Evolutionary conservation across 2,797 vertebrate species (phyloP), one percentile per base, ranked within the genome.

Genomic region (Mormyrus proboscirostris): DNA sequence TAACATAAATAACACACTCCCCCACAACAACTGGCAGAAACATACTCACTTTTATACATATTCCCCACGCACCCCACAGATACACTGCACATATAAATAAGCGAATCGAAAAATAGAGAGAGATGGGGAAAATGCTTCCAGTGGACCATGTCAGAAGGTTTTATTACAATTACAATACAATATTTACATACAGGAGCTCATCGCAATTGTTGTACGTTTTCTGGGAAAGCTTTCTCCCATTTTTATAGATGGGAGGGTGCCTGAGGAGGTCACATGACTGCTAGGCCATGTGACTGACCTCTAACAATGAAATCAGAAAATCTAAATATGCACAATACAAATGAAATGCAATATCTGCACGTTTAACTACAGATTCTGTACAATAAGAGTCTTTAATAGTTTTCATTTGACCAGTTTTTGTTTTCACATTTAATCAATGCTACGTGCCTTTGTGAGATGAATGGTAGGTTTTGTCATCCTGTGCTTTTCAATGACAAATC

Each of bases 401-500:
- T 19, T 86, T 53, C 33, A 38, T 59, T 87, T 87, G 33, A 87
- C 16, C 22, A 59, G 29, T 59, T 38, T 86, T n/a, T 86, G 49
- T 55, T 86, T 33, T n/a, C 50, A 55, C 14, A 49, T 49, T 86
- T 8, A 33, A 59, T 53, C 29, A 16, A 59, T 14, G 5, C 38
- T 87, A 33, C 50, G 6, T 59, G 51, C 33, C n/a, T 57, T 22
- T 59, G 29, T 87, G 16, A 87, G 85, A 59, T 16, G 33, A 59
- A 57, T 38, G 53, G 12, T 38, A 57, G 53, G 22, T 84, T 51
- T 29, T 85, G 19, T 41, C 55, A 65, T 12, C 19, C 41, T 90
- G 62, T 89, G 41, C 87, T 88, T 93, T 86, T 91, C 91, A 90
- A 57, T 89, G 90, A 90, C 90, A 89, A 88, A 73, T 89, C 51